Evolutionary conservation across 2,113 vertebrate species (phyloP), one percentile per base, ranked within the genome.

Genomic region (Lipophrys pholis): DNA sequence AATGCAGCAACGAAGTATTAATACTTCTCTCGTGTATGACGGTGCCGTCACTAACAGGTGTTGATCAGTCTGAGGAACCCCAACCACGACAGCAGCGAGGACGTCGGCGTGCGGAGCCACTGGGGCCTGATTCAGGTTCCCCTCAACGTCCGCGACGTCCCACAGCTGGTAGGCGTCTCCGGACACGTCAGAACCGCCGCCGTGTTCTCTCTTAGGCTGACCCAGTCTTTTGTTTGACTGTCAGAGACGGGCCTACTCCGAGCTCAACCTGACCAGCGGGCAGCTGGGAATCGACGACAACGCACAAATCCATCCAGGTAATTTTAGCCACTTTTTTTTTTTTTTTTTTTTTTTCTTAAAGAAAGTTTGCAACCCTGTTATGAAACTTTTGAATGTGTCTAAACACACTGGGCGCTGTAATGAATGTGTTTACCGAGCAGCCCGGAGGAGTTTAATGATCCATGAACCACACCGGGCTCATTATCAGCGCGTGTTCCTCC

Each of bases 211-310:
- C 2, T 30, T 2, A 30, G 4, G 4, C 21, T 30, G 21, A 30
- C 2, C 21, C 21, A 4, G 21, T 2, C 21, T 4, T 30, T 30
- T 30, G 21, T 30, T 30, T 30, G 21, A 30, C 21, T 4, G 21
- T 16, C 83, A 99, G 97, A 96, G 95, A 84, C 93, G 93, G 82
- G 93, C 92, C 39, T 98, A 96, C 85, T 77, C 92, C 8, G 97
- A 99, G 83, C 93, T 99, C 14, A 94, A 92, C 82, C 93, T 99
- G 89, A 94, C 85, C 81, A 87, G 76, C 17, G 95, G 97, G 55
- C 98, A 99, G 64, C 73, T 99, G 61, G 98, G 97, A 73, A 96
- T 99, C 71, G 98, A 99, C 84, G 97, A 99, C 84, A 93, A 96
- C 39, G 93, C 95, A 8, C 94, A 96, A 82, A 93, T 98, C 40